Conservation (phyloP, 1,140 invertebrate species). For the Ceratina australensis region DNA sequence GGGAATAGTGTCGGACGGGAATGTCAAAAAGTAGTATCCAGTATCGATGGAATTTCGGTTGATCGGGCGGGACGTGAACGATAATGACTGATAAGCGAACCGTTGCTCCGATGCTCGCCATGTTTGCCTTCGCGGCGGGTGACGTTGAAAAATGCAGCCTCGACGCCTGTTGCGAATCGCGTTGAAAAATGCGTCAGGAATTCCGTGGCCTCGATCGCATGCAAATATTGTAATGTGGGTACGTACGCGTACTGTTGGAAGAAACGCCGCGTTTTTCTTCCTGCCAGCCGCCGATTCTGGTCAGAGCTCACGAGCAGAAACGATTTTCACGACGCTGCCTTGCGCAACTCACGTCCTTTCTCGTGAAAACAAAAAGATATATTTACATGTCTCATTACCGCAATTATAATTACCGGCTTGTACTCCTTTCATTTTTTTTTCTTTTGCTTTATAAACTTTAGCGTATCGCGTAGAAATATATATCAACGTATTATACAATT, state of each 20-base stretch:
- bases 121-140: slow-evolving; percentile 11
- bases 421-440: no score
- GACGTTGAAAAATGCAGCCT: slow-evolving; percentile 37
- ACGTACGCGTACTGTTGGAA: no score
- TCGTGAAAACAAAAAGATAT: no score
- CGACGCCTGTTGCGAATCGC: slow-evolving; percentile 28
- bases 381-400: no score
- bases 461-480: no score
- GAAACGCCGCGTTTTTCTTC: slow-evolving; percentile 22
- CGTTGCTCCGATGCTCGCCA: background rate
- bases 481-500: no score
- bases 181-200: slow-evolving; percentile 29
- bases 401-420: no score
- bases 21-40: background rate
- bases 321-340: background rate
- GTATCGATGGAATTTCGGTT: slow-evolving; percentile 46
- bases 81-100: slow-evolving; percentile 52
- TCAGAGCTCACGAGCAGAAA: background rate
- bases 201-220: slow-evolving; percentile 34
- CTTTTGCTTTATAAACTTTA: no score
- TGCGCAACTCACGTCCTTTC: no score
- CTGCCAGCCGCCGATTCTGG: background rate
- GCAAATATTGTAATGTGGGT: slow-evolving; percentile 32
- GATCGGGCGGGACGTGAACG: slow-evolving; percentile 10
- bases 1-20: background rate